Conservation (phyloP, 1,140 invertebrate genomes). For the Cydia strobilella region DNA sequence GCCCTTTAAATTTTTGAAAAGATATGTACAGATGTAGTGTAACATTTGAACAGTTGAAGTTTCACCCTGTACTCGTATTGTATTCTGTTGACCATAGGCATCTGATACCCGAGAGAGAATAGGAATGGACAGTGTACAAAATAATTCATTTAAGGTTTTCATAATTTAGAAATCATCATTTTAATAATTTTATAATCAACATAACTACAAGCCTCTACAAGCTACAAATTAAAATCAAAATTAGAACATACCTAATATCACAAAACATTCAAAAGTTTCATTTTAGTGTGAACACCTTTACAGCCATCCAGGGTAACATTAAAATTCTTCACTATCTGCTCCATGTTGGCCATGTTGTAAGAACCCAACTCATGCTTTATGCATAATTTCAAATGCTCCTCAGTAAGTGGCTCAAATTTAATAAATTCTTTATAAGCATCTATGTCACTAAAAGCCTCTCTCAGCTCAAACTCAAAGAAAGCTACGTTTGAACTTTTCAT, state of each 20-base stretch:
- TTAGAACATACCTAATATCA: conserved; percentile 49
- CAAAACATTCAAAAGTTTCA: conserved; percentile 59
- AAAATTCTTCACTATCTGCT: conserved; percentile 62
- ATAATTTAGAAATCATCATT: neutral
- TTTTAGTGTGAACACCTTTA: conserved; percentile 70
- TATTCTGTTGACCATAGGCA: too few relatives aligned
- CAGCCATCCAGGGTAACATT: conserved; percentile 69
- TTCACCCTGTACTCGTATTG: too few relatives aligned
- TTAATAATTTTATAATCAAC: conserved; percentile 5
- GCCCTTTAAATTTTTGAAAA: too few relatives aligned
- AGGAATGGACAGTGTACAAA: neutral
- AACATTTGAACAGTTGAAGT: too few relatives aligned
- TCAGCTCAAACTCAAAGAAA: conserved; percentile 46
- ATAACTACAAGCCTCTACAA: conserved; percentile 26
- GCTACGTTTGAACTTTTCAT: conserved; percentile 50
- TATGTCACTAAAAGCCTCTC: conserved; percentile 46
- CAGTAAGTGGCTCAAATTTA: conserved; percentile 59
- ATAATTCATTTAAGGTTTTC: neutral
- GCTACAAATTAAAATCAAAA: conserved; percentile 33
- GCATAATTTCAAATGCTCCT: conserved; percentile 58
- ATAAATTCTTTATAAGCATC: conserved; percentile 53
- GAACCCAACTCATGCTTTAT: conserved; percentile 57
- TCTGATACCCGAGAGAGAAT: neutral
- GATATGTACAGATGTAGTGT: too few relatives aligned
- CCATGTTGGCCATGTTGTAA: conserved; percentile 44